A percentile compares a stretch with the other conserved stretches of the same genome.
These are phyloP conservation scores for Caranx melampygus DNA, from an alignment of 2,113 vertebrate species.

Conservation along the genomic window DNA sequence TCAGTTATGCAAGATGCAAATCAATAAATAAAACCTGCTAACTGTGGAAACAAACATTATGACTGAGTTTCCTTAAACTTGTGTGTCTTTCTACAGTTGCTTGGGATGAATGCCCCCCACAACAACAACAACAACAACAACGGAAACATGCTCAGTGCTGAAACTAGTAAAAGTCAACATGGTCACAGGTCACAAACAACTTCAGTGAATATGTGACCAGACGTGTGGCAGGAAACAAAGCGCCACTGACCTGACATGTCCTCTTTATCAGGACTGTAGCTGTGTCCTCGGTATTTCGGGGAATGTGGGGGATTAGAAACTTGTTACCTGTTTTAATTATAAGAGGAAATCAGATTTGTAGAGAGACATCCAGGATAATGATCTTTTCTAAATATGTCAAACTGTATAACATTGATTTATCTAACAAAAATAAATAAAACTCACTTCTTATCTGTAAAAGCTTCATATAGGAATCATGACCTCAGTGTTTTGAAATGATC, in stretches of 20 bases:
- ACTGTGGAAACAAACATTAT: not conserved
- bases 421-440: not conserved
- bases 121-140: not conserved
- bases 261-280: not conserved
- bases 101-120: not conserved
- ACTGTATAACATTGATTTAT: not conserved
- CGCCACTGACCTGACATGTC: not conserved
- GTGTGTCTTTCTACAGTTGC: not conserved
- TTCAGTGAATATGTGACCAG: not conserved
- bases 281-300: not conserved
- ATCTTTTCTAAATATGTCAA: not conserved
- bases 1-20: conserved; percentile 61
- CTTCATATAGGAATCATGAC: not conserved
- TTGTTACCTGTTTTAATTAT: not conserved
- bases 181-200: not conserved
- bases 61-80: not conserved
- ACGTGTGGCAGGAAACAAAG: conserved; percentile 1
- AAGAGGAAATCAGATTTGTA: not conserved
- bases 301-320: not conserved
- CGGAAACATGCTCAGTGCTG: not conserved
- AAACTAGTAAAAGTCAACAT: not conserved
- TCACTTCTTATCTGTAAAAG: not conserved
- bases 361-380: too few species aligned
- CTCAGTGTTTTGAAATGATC: not conserved
- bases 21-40: not conserved